Base-by-base conservation (phyloP, 2,113 vertebrate species). In the Oryzias curvinotus region DNA sequence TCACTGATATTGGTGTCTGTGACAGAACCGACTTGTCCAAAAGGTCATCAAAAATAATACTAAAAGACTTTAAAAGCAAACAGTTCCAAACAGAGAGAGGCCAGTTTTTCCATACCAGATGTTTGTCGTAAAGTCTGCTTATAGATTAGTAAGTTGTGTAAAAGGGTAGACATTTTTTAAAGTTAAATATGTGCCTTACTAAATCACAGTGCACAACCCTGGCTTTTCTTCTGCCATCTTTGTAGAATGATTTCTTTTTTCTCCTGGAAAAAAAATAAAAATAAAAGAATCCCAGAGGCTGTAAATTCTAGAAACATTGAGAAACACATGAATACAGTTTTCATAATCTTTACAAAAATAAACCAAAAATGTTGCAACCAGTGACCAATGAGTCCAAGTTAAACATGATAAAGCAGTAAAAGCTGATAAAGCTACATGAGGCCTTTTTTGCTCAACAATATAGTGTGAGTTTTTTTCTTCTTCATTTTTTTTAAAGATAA, bases 351-450 rank as follows among this genome's bases (percentile, higher is more conserved):
- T 74, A 60, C 63, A 30, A 48, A 79, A 70, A 78, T 57, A 77
- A 47, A 85, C 78, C 69, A 73, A 75, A 84, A 69, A 77, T 73
- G 57, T 68, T 67, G 57, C 49, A 77, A 65, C 46, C 25, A 47
- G n/a, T n/a, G n/a, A n/a, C n/a, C n/a, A n/a, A n/a, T 57, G 4
- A 41, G 18, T 58, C 59, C 76, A 68, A 74, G 52, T 62, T 54
- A 73, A 79, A 75, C 19, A 75, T 63, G 49, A 77, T 69, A 72
- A 77, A 88, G 63, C 53, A 68, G 66, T 53, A 73, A 36, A 71
- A 71, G 52, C n/a, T 21, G 25, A 64, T 54, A 55, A 80, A 53
- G 44, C 14, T 65, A 59, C 16, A 16, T 68, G 75, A n/a, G 44
- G 47, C 45, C 25, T 44, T 43, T 50, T 48, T 53, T 57, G 51